Evolutionary conservation across 2,797 vertebrate genomes (phyloP).

Genomic region (Cirrhinus molitorella): DNA sequence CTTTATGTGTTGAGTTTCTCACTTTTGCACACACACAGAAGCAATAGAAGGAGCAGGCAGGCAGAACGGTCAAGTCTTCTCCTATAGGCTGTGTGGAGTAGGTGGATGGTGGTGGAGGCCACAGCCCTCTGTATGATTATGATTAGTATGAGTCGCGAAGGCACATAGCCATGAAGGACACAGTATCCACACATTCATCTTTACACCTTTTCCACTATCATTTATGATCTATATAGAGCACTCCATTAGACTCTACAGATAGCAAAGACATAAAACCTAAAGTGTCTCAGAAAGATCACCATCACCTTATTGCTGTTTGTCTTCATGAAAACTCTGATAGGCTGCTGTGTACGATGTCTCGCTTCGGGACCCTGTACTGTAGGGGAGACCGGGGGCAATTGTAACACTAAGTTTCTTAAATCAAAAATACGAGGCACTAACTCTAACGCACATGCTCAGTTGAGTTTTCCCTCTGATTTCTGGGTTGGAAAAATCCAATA

Average conservation of each 20-base stretch:
- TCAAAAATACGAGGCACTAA: neutral
- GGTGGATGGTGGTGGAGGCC: constrained; percentile 40
- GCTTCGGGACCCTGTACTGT: neutral
- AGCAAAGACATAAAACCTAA: constrained; percentile 37
- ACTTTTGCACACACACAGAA: neutral
- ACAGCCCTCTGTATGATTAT: constrained; percentile 40
- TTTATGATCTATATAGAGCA: constrained; percentile 50
- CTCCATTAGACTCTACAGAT: constrained; percentile 34
- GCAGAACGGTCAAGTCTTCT: constrained; percentile 40
- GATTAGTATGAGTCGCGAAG: constrained; percentile 26
- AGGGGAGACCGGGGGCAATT: neutral
- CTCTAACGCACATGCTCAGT: neutral
- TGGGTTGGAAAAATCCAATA: neutral
- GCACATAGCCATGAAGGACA: constrained; percentile 49
- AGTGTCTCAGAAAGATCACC: constrained; percentile 10
- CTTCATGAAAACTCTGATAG: constrained; percentile 17
- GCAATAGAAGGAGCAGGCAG: neutral
- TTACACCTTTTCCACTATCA: constrained; percentile 20
- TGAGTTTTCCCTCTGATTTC: neutral
- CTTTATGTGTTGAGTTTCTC: constrained; percentile 39
- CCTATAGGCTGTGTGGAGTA: constrained; percentile 5
- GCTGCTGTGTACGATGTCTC: neutral
- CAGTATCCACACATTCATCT: constrained; percentile 33
- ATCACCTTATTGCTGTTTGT: constrained; percentile 24
- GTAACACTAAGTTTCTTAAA: neutral